Evolutionary conservation across 2,113 vertebrate species (phyloP).

Genomic region (Proteles cristata): DNA sequence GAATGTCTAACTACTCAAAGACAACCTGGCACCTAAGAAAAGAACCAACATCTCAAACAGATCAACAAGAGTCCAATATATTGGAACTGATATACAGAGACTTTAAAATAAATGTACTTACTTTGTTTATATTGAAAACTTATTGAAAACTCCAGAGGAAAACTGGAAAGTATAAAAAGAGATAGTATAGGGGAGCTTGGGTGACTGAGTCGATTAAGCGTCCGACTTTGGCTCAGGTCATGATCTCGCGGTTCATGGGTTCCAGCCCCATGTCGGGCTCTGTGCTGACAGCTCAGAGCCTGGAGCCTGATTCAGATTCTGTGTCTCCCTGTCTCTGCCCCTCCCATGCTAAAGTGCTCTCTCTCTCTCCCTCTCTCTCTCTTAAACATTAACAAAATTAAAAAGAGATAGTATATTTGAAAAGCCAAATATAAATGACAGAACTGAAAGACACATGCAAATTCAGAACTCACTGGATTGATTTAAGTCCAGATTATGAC

Average conservation of each 20-base stretch:
- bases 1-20: background rate
- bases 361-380: too few relatives aligned
- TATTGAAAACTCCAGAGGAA: background rate
- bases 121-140: background rate
- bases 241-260: too few relatives aligned
- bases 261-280: too few relatives aligned
- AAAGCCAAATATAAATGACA: background rate
- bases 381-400: too few relatives aligned
- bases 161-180: background rate
- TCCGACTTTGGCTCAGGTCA: too few relatives aligned
- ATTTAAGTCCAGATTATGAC: background rate
- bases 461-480: background rate
- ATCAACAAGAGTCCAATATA: background rate
- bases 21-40: background rate
- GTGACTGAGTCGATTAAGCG: too few relatives aligned
- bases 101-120: background rate
- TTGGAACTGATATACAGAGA: background rate
- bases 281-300: too few relatives aligned
- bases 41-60: background rate
- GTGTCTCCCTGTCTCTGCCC: too few relatives aligned
- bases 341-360: too few relatives aligned
- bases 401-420: background rate
- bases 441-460: background rate
- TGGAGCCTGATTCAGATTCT: too few relatives aligned
- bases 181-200: too few relatives aligned